Base-by-base conservation (phyloP, 2,888 invertebrate species). In the Pristionchus mayeri region DNA sequence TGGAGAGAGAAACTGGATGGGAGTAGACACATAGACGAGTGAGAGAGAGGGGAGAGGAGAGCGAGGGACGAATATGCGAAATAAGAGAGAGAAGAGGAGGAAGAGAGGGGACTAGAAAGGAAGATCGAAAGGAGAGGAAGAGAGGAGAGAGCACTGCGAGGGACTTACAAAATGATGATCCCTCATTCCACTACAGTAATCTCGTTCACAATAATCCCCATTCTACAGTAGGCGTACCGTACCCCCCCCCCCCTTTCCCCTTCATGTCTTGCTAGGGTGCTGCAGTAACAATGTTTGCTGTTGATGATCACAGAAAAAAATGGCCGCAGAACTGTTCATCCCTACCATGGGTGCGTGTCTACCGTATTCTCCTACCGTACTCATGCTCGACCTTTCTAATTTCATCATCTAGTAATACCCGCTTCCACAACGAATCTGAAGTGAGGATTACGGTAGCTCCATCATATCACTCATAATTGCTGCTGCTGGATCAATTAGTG, bases 141-240 rank as follows among this genome's bases (percentile, higher is more conserved):
- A 63, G 63, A 67, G 44, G 34, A 34, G 24, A 67, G 52, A 75
- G 37, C 48, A 71, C 54, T 48, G 0, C 3, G 67, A 78, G 82
- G 76, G 76, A 84, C 44, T 24, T 52, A 80, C 37, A 76, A 67
- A 81, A 54, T 84, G 76, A 86, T 60, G 27, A 63, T 63, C 34
- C 27, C 30, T 13, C 34, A 21, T 34, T 16, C 18, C 16, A 6
- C 63, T 63, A 63, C 63, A 11, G 63, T 63, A 63, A 16, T 34
- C 60, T 13, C 60, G 7, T 11, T 16, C 30, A 0, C 27, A 27
- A 16, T 7, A n/a, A 16, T 24, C 57, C 57, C n/a, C 24, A 30
- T n/a, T 30, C 24, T 6, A 57, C 44, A 44, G 44, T 44, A 44
- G 13, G 6, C 60, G 34, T 63, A 63, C 34, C 63, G 63, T 34